A percentile compares a stretch with the other conserved stretches of the same genome.
phyloP scores from a whole-genome alignment of 1,140 invertebrate species.

The Carposina sasakii region DNA sequence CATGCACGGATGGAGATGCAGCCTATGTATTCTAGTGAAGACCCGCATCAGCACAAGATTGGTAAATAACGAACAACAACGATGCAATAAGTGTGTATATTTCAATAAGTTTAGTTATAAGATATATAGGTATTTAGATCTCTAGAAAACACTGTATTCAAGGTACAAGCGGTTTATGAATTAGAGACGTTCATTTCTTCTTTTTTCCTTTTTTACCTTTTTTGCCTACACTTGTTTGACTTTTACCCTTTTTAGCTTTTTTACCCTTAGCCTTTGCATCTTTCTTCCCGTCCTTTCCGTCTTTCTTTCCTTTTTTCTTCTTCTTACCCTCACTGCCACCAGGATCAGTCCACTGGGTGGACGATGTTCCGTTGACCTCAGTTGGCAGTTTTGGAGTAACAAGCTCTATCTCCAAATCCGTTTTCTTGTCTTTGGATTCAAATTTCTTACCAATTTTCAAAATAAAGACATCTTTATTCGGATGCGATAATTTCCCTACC shows the following conservation, averaged over 20 bases:
- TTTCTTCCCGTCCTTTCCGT: not conserved
- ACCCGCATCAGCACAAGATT: too few species aligned
- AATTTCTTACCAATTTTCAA: slow-evolving; percentile 64
- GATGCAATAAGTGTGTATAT: too few species aligned
- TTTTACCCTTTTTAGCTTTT: too few species aligned
- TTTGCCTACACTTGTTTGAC: not conserved
- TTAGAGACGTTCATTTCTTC: too few species aligned
- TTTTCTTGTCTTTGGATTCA: slow-evolving; percentile 62
- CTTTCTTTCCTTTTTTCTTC: slow-evolving; percentile 11
- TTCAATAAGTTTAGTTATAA: too few species aligned
- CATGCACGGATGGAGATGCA: too few species aligned
- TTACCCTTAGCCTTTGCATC: not conserved
- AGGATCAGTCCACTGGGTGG: not conserved
- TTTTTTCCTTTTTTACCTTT: slow-evolving; percentile 11
- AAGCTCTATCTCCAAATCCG: slow-evolving; percentile 62
- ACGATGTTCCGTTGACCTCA: slow-evolving; percentile 10
- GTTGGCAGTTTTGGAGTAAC: slow-evolving; percentile 52
- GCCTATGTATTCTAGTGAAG: too few species aligned
- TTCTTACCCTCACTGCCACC: not conserved
- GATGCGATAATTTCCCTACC: slow-evolving; percentile 49
- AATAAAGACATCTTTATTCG: slow-evolving; percentile 60
- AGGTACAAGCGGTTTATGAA: too few species aligned
- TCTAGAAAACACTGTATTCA: too few species aligned
- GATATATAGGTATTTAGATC: too few species aligned
- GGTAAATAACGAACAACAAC: too few species aligned